Conservation (phyloP, 1,140 invertebrate genomes). For the Bombyx mandarina region DNA sequence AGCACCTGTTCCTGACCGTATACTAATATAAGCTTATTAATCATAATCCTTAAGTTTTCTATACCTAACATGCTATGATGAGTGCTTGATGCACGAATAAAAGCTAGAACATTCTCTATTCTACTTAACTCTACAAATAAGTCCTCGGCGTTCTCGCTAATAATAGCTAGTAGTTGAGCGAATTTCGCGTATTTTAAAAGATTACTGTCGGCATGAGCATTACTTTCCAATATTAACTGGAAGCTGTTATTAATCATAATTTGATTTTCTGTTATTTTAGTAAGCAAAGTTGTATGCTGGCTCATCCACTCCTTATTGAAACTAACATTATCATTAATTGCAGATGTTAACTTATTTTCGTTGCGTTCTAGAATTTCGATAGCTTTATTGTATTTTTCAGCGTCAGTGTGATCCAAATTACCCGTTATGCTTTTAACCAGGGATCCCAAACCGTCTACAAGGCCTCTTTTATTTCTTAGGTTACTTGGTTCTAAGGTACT, state of each 20-base stretch:
- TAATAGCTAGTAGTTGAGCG: conserved; percentile 24
- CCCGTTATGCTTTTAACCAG: conserved; percentile 21
- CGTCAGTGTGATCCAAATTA: conserved; percentile 17
- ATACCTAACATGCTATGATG: conserved; percentile 24
- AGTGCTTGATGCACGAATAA: conserved; percentile 20
- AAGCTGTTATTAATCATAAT: conserved; percentile 9
- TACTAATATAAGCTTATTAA: conserved; percentile 18
- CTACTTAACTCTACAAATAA: conserved; percentile 22
- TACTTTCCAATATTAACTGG: conserved; percentile 5
- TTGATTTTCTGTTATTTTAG: conserved; percentile 14
- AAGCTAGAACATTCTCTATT: conserved; percentile 31
- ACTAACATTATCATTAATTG: conserved; percentile 19
- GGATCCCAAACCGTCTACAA: conserved; percentile 19
- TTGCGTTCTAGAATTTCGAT: conserved; percentile 13
- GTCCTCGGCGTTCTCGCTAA: conserved; percentile 26
- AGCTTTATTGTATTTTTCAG: conserved; percentile 17
- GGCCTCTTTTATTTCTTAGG: conserved; percentile 16
- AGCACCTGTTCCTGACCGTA: conserved; percentile 18
- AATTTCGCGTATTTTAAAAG: conserved; percentile 26
- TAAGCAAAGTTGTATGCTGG: conserved; percentile 11
- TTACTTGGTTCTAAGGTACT: conserved; percentile 10
- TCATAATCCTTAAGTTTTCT: conserved; percentile 13
- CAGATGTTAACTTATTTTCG: conserved; percentile 10
- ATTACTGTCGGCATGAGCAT: conserved; percentile 7
- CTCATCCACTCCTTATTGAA: conserved; percentile 15